phyloP scores from a whole-genome alignment of 1,140 invertebrate species.

The Tyrophagus putrescentiae region DNA sequence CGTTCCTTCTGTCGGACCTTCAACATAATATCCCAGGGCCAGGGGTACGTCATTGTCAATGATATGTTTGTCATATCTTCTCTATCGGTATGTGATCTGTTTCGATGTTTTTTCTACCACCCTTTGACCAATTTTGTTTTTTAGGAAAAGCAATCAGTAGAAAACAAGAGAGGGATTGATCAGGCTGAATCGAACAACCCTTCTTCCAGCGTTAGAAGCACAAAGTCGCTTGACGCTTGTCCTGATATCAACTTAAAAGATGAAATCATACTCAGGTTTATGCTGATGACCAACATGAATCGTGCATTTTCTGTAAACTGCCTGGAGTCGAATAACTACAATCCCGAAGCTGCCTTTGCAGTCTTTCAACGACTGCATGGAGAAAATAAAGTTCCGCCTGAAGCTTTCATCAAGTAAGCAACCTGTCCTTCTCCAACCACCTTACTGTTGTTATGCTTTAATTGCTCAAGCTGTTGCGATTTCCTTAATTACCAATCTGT shows the following conservation, averaged over 20 bases:
- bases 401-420: too few species aligned
- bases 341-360: slow-evolving; percentile 52
- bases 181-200: neutral
- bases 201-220: neutral
- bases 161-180: neutral
- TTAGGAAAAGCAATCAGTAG: neutral
- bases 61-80: slow-evolving; percentile 61
- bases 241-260: slow-evolving; percentile 26
- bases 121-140: slow-evolving; percentile 43
- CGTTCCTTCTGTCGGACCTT: slow-evolving; percentile 63
- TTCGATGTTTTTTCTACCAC: too few species aligned
- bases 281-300: slow-evolving; percentile 67
- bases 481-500: too few species aligned
- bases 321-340: slow-evolving; percentile 67
- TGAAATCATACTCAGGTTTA: slow-evolving; percentile 51
- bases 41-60: slow-evolving; percentile 62
- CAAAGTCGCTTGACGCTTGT: slow-evolving; percentile 24
- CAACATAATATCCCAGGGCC: slow-evolving; percentile 56
- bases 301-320: slow-evolving; percentile 63
- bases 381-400: slow-evolving; percentile 4
- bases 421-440: too few species aligned
- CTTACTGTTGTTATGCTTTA: too few species aligned
- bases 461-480: too few species aligned
- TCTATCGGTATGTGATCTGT: too few species aligned
- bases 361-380: slow-evolving; percentile 61